Base-by-base conservation (phyloP, 2,113 vertebrate species). In the Gopherus flavomarginatus region DNA sequence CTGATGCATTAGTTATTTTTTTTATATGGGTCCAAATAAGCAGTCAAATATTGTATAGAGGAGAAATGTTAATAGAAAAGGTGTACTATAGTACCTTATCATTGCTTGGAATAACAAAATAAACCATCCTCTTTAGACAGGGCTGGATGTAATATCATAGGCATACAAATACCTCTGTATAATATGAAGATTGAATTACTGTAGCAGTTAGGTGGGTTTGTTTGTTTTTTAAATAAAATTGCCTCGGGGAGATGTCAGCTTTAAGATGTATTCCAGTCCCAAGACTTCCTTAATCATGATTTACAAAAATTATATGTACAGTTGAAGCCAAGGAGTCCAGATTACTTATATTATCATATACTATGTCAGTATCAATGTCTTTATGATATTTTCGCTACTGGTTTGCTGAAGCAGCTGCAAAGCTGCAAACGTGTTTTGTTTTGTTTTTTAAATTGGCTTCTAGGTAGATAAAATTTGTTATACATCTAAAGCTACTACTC, bases 71-170 rank as follows among this genome's bases (percentile, higher is more conserved):
- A 27, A 44, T 12, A 13, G 42, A 77, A 77, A 5, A 44, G 5
- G 10, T 7, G 5, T 52, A 19, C 38, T 91, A 88, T 89, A 96
- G 38, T 12, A 82, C 44, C 21, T n/a, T 86, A 13, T 31, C 12
- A 72, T 89, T 24, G 26, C 62, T 92, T 89, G 77, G 83, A 77
- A 65, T 89, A 47, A 11, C 12, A 89, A 81, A 95, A 92, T 56
- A 90, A 87, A 6, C 50, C 10, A 29, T 86, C 17, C 26, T 89
- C 47, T 82, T 85, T 49, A 81, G 87, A n/a, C 0, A 2, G 38
- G 11, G 21, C 8, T 50, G 22, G 79, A 31, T 50, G 9, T 17
- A 83, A 35, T n/a, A 85, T 72, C 54, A 0, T 26, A 47, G 83
- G 59, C 35, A 42, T 90, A 78, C 19, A 56, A 29, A 47, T 56